Evolutionary conservation across 1,140 invertebrate species (phyloP), one percentile per base, ranked within the genome.

Genomic region (Caenorhabditis remanei): DNA sequence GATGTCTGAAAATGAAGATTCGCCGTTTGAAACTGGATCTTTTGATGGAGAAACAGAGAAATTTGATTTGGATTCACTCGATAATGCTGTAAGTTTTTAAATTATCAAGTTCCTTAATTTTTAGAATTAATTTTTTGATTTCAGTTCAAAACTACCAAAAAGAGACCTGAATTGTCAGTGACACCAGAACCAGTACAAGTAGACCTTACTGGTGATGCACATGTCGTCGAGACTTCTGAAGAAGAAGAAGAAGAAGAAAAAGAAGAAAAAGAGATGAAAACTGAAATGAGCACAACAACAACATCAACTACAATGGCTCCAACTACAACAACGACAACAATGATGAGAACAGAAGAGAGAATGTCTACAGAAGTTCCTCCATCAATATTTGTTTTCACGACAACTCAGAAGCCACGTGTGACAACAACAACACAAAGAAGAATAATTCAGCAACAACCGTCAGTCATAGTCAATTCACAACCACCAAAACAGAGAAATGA

Each of bases 331-430:
- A 53, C 48, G n/a, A 83, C 79, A 5, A 83, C 48, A 19, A 83
- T 58, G 79, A 55, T 19, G 9, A 50, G 14, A 19, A 82, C 41
- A 24, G 67, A 75, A 48, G 46, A 24, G 75, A 48, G 8, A 16
- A 14, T 11, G 32, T 32, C 32, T 5, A 82, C 41, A 55, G 79
- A 79, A 50, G 71, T 40, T 0, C 71, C 71, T 21, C 71, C 71
- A 21, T 79, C 71, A 11, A 79, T 79, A n/a, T 79, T 79, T 11
- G 71, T 79, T 9, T 79, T 79, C 46, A 79, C 71, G 43, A 79
- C 71, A 24, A 79, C 71, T 32, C 71, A 79, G 21, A 79, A 79
- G 71, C 46, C 71, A 79, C 71, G 46, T 48, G 40, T 58, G 21
- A 71, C 46, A 48, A 53, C 43, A 7, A 58, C 82, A 11, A 87